phyloP scores from a whole-genome alignment of 2,797 vertebrate species.

The Melanotaenia boesemani region DNA sequence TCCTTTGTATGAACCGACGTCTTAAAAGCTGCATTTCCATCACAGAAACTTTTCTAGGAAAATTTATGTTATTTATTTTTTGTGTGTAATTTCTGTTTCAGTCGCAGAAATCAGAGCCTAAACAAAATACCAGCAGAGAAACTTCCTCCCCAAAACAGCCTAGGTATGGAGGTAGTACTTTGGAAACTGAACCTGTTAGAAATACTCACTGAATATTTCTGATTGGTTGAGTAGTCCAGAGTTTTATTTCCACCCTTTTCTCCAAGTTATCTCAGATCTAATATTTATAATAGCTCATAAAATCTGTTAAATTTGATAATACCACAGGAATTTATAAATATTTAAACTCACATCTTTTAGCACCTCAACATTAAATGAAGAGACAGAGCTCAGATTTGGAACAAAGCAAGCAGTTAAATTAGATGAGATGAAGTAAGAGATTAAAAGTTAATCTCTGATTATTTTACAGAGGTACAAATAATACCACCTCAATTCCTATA shows the following conservation, averaged over 20 bases:
- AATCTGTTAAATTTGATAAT: background rate
- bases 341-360: background rate
- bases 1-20: background rate
- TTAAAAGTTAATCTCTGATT: background rate
- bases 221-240: background rate
- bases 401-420: background rate
- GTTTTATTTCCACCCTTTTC: background rate
- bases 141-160: background rate
- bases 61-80: too few species aligned
- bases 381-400: background rate
- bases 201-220: background rate
- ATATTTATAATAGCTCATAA: background rate
- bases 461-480: background rate
- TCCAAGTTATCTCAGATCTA: background rate
- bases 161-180: background rate
- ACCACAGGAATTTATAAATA: background rate
- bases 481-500: background rate
- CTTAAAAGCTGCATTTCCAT: background rate
- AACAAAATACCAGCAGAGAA: background rate
- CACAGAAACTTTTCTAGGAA: too few species aligned
- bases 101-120: background rate
- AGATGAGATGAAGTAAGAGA: background rate
- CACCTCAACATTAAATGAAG: background rate
- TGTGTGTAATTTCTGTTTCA: background rate
- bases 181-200: background rate